Conservation (phyloP, 2,113 vertebrate genomes). For the Phylloscopus whistleri region DNA sequence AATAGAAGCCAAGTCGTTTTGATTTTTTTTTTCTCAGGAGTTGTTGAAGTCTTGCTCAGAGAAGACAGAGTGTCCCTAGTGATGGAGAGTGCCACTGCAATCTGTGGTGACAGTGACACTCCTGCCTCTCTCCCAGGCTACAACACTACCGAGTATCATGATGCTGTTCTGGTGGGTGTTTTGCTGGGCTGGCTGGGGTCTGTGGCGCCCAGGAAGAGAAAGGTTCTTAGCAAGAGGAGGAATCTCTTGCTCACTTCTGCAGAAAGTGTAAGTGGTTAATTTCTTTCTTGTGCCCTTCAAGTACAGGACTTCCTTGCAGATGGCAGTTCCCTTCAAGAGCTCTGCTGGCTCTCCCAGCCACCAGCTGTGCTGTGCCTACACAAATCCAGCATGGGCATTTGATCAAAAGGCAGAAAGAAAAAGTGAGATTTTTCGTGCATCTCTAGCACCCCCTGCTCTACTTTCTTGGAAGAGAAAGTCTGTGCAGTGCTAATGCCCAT, state of each 20-base stretch:
- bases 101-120: neutral
- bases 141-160: rapidly evolving
- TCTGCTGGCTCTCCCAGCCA: rapidly evolving
- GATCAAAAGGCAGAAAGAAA: neutral
- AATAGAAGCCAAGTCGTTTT: rapidly evolving
- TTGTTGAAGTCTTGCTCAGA: neutral
- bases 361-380: neutral
- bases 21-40: neutral
- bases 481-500: rapidly evolving
- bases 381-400: rapidly evolving
- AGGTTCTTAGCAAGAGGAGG: rapidly evolving
- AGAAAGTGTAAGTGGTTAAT: neutral
- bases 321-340: neutral
- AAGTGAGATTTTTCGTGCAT: neutral
- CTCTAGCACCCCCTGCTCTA: neutral
- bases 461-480: neutral
- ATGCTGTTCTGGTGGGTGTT: neutral
- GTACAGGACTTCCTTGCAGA: neutral
- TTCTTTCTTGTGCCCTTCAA: neutral
- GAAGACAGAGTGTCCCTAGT: neutral
- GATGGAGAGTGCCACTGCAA: neutral
- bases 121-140: neutral
- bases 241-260: neutral
- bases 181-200: neutral
- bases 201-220: neutral